Base-by-base conservation (phyloP, 2,113 vertebrate genomes). In the Maccullochella peelii region DNA sequence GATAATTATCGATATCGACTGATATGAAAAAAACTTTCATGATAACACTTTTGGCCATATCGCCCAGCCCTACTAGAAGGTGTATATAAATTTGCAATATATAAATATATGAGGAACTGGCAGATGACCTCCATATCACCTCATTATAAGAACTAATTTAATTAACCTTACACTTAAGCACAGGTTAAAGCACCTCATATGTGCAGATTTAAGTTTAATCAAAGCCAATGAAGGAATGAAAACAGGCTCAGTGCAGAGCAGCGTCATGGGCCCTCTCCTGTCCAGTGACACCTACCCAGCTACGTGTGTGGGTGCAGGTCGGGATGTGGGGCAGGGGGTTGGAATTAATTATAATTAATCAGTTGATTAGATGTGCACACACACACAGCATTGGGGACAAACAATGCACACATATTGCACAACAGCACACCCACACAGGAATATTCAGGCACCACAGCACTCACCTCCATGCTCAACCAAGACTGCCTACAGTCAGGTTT, bases 321-420 rank as follows among this genome's bases (percentile, higher is more conserved):
- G 11, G 27, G 23, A 58, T 42, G 50, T 33, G 21, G 14, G 38
- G 21, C 36, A 54, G 44, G 36, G 44, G 21, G 25, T 18, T 38
- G 33, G 38, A 79, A 69, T 55, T 36, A 54, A 68, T 62, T 52
- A 50, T 18, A 55, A 58, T 42, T 62, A 69, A 62, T 79, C 36
- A 33, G 6, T 23, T 79, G 8, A 78, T 73, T 52, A 49, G 36
- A 61, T 79, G 49, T 65, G 8, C 20, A 25, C 27, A 27, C 16
- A 25, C 38, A 58, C 79, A 67, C 20, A 73, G n/a, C 36, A 63
- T 42, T 42, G 40, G 9, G 10, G 5, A 49, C 8, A 44, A 69
- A 40, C n/a, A 44, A 12, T 21, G 27, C 25, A 44, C 38, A 68
- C 16, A 44, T 21, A 63, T 1, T 47, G 9, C 36, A 40, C 23